Conservation (phyloP, 2,113 vertebrate species). For the Mesocricetus auratus region DNA sequence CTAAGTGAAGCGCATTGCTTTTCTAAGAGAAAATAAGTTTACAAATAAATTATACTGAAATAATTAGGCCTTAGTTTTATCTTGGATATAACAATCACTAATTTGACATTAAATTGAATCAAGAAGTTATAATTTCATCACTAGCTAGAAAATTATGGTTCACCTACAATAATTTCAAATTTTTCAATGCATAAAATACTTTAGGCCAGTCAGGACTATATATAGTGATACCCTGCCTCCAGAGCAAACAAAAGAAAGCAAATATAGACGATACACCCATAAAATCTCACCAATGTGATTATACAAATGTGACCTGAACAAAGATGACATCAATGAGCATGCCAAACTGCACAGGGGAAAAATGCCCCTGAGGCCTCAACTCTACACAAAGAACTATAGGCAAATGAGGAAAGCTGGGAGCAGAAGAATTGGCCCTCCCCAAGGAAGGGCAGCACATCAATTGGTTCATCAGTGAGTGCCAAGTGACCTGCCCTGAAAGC, state of each 20-base stretch:
- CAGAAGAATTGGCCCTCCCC: neutral
- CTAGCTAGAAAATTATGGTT: constrained; percentile 39
- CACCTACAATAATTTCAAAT: constrained; percentile 14
- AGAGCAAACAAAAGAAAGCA: neutral
- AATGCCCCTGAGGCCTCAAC: neutral
- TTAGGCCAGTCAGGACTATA: neutral
- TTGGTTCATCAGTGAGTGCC: neutral
- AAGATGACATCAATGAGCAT: neutral
- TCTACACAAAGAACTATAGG: neutral
- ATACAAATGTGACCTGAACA: neutral
- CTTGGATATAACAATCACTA: constrained; percentile 13
- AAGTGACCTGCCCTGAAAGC: neutral
- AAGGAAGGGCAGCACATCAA: neutral
- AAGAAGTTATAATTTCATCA: constrained; percentile 16
- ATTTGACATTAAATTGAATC: constrained; percentile 49
- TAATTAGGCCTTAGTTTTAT: constrained; percentile 14
- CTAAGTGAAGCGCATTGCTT: constrained; percentile 50
- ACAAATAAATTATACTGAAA: constrained; percentile 48
- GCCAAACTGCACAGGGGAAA: neutral
- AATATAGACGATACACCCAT: neutral
- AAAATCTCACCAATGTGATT: neutral
- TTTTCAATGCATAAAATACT: neutral
- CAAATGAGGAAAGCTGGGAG: neutral
- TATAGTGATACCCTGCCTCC: neutral
- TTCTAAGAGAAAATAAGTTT: constrained; percentile 22